Base-by-base conservation (phyloP, 1,140 invertebrate species). In the Druon quercuslanigerum region DNA sequence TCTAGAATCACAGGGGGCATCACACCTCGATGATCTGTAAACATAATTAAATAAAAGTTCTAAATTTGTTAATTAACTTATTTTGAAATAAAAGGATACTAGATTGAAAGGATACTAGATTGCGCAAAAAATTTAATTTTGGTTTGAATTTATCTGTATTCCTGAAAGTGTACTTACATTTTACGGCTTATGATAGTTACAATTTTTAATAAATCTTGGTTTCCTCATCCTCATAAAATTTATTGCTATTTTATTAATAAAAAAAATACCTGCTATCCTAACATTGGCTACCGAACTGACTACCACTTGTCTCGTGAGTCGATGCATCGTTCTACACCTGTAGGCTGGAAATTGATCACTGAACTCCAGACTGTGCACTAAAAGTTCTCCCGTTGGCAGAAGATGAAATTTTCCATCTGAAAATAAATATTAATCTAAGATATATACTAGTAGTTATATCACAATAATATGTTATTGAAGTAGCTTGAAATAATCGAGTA, bases 361-460 rank as follows among this genome's bases (percentile, higher is more conserved):
- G 88, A 94, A 94, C 84, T 95, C 94, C 79, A 96, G 92, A 86
- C 95, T 94, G 87, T 96, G 94, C 74, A 96, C 94, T 83, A 96
- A 92, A 78, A 96, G 92, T 88, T 96, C 95, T 51, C 96, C 96
- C n/a, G 94, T 95, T 73, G 95, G 95, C 79, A 96, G 92, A 80
- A 96, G 93, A 90, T 95, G 95, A 88, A 95, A 96, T 88, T 96
- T 95, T 76, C 95, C 95, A 90, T 96, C 95, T 96, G 92, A 83
- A 81, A 82, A 79, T 76, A 81, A 79, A 79, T 56, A 81, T 74
- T 74, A 60, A 74, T 2, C 3, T 25, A 25, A 25, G 20, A 40
- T 56, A 33, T 33, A 33, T 33, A 33, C 2, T 33, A 33, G 25
- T 33, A 33, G 25, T 33, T 33, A 33, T 5, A 33, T 33, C 25